phyloP scores from a whole-genome alignment of 2,888 invertebrate species.

The Euclidia mi region DNA sequence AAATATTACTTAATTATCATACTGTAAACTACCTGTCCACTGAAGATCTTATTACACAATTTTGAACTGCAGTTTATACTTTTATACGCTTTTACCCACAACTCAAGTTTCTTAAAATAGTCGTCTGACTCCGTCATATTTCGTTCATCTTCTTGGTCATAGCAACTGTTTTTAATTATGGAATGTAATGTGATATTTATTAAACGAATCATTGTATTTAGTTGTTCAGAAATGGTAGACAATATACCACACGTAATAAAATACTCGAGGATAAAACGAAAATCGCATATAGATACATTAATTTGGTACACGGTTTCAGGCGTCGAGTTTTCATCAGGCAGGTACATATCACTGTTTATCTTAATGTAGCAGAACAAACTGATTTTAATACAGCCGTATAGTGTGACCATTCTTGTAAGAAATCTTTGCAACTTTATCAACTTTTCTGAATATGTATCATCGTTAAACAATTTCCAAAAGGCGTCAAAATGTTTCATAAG shows the following conservation, averaged over 20 bases:
- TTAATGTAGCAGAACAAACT: too few species aligned
- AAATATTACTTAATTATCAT: too few species aligned
- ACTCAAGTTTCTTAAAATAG: slow-evolving; percentile 41
- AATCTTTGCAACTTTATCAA: too few species aligned
- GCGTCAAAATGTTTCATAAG: too few species aligned
- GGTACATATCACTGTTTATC: too few species aligned
- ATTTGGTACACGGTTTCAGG: slow-evolving; percentile 9
- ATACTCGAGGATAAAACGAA: slow-evolving; percentile 55
- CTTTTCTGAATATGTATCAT: too few species aligned
- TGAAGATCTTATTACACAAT: slow-evolving; percentile 56
- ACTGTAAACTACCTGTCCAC: slow-evolving; percentile 54
- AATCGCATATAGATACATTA: slow-evolving; percentile 39
- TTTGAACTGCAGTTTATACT: slow-evolving; percentile 53
- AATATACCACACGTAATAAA: slow-evolving; percentile 48
- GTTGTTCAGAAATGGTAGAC: slow-evolving; percentile 55
- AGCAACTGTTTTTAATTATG: too few species aligned
- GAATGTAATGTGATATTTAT: too few species aligned
- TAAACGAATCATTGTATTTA: slow-evolving; percentile 50
- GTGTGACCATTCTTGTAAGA: too few species aligned
- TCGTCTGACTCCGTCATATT: slow-evolving; percentile 1
- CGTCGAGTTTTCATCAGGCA: not conserved
- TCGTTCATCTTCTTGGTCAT: not conserved
- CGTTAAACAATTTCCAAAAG: too few species aligned
- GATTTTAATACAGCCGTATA: too few species aligned
- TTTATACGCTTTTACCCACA: slow-evolving; percentile 59